Base-by-base conservation (phyloP, 2,888 invertebrate genomes). In the Philhelius pedissequus region DNA sequence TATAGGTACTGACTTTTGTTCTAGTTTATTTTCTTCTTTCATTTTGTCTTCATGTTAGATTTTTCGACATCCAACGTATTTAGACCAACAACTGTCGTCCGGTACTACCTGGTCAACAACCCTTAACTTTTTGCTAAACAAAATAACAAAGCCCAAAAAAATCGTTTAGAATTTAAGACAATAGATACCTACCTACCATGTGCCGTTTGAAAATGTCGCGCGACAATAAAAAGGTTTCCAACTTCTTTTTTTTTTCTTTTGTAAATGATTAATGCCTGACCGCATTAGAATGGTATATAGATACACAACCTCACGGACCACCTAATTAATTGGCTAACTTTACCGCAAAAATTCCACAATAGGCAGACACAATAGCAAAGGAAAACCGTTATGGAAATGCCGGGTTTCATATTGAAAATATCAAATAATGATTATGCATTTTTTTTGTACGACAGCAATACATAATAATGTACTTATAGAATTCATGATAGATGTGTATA, bases 231-330 rank as follows among this genome's bases (percentile, higher is more conserved):
- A 43, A 27, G 27, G 48, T 35, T 22, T 48, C 15, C 13, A 64
- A 32, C 27, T 62, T 38, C 8, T 81, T 25, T 60, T 40, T 25
- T 48, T 68, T 54, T 40, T 62, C 62, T 35, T 64, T 64, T 74
- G 48, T 43, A 69, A 74, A 83, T 83, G 83, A 78, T 78, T 79
- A 83, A 83, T 83, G 78, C 35, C 52, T 75, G 74, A 70, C 74
- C 83, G 69, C 78, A 74, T 78, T 78, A 50, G 73, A 35, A 35
- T 30, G 38, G 25, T 32, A 38, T 40, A 30, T 20, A 11, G 48
- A 13, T 48, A 48, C 22, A 48, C 22, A 68, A 75, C 3, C 30
- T 32, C 54, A 68, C 35, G 11, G 27, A 40, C 50, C 38, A 38
- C 45, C 66, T 71, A 68, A 77, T 73, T 82, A 73, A 77, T 73